phyloP scores from a whole-genome alignment of 2,888 invertebrate species.

The Luffia ferchaultella region DNA sequence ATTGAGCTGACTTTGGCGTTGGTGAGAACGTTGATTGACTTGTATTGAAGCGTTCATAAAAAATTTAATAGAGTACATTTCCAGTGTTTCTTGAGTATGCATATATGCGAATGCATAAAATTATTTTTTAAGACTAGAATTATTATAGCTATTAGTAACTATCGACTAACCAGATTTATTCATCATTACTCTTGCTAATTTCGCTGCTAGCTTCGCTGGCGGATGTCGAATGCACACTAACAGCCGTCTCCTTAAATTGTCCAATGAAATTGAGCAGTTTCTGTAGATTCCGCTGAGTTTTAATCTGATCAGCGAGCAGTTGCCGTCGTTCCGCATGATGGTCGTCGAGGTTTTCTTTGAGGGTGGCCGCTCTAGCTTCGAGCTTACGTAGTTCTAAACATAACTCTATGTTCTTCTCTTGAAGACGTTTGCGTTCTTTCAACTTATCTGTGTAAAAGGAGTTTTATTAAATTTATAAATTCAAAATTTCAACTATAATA shows the following conservation, averaged over 20 bases:
- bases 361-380: conserved; percentile 44
- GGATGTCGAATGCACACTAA: conserved; percentile 44
- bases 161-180: too few relatives aligned
- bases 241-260: conserved; percentile 30
- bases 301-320: conserved; percentile 50
- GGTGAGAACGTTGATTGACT: too few relatives aligned
- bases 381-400: conserved; percentile 51
- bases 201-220: conserved; percentile 50
- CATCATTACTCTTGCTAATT: conserved; percentile 51
- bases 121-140: too few relatives aligned
- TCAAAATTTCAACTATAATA: background rate
- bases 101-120: too few relatives aligned
- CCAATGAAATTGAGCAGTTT: conserved; percentile 58
- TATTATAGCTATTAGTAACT: too few relatives aligned
- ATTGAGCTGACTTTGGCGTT: too few relatives aligned
- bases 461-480: background rate
- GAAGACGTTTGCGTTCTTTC: conserved; percentile 46
- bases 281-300: conserved; percentile 55
- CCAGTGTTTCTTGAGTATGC: too few relatives aligned
- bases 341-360: conserved; percentile 53
- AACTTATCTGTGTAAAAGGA: conserved; percentile 38
- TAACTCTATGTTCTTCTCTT: conserved; percentile 52
- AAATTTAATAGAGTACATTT: too few relatives aligned
- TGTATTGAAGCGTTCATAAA: too few relatives aligned
- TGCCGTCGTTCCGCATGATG: conserved; percentile 55